These are phyloP conservation scores for Pyrrhosoma nymphula DNA, from an alignment of 2,888 invertebrate species.

Conservation along the genomic window DNA sequence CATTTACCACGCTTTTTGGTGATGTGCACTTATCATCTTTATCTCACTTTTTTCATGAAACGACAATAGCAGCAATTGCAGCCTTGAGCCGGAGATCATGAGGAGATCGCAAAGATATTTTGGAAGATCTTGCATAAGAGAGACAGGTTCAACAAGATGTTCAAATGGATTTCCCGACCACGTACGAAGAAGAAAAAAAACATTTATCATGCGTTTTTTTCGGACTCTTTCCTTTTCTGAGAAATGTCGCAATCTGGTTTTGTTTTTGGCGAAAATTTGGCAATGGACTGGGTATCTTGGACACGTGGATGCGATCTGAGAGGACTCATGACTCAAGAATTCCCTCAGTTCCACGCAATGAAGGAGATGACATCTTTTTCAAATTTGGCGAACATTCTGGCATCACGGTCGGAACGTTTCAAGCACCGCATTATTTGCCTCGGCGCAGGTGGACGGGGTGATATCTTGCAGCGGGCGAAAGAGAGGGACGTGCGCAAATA, in stretches of 20 bases:
- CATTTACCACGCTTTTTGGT: not conserved
- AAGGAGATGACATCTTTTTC: not conserved
- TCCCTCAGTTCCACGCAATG: not conserved
- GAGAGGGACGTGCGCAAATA: not conserved
- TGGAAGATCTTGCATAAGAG: not conserved
- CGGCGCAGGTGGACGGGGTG: not conserved
- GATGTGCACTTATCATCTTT: not conserved
- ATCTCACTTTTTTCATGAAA: not conserved
- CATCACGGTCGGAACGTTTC: not conserved
- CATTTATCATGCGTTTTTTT: not conserved
- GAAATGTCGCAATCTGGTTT: not conserved
- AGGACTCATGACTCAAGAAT: not conserved
- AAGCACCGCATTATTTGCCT: not conserved
- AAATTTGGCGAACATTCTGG: not conserved
- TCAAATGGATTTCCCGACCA: not conserved
- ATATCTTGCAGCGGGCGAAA: not conserved
- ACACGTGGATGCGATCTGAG: not conserved
- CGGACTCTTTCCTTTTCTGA: not conserved
- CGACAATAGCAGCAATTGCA: conserved; percentile 16
- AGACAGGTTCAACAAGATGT: not conserved
- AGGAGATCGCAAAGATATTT: not conserved
- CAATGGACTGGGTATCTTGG: not conserved
- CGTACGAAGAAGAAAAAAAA: not conserved
- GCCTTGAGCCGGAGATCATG: not conserved
- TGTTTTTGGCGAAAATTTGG: not conserved